phyloP scores from a whole-genome alignment of 2,888 invertebrate species.

The Abrostola triplasia region DNA sequence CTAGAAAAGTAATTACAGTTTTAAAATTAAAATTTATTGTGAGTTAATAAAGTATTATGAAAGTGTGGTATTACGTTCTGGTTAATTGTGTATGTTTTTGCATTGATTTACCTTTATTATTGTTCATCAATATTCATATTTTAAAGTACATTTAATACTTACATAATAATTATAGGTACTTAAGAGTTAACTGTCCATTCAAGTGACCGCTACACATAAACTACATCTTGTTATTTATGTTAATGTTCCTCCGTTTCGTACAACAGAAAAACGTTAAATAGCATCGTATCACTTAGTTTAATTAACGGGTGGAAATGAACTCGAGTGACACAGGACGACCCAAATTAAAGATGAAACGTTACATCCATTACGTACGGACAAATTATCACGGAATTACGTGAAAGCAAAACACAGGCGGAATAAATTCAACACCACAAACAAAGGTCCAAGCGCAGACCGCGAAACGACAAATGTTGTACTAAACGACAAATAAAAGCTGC shows the following conservation, averaged over 20 bases:
- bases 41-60: neutral
- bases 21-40: neutral
- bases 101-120: neutral
- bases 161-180: no score
- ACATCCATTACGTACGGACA: slow-evolving; percentile 75
- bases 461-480: slow-evolving; percentile 81
- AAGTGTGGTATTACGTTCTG: neutral
- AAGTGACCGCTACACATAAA: slow-evolving; percentile 46
- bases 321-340: slow-evolving; percentile 72
- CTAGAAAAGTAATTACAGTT: slow-evolving; percentile 11
- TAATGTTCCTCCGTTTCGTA: slow-evolving; percentile 34
- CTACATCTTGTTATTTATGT: slow-evolving; percentile 45
- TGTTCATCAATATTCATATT: no score
- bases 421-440: slow-evolving; percentile 80
- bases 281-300: slow-evolving; percentile 70
- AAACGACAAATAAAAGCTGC: slow-evolving; percentile 86
- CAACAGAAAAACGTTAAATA: slow-evolving; percentile 55
- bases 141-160: no score
- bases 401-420: slow-evolving; percentile 70
- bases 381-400: slow-evolving; percentile 76
- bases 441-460: slow-evolving; percentile 75
- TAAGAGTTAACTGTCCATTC: slow-evolving; percentile 10
- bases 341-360: slow-evolving; percentile 83
- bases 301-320: slow-evolving; percentile 74
- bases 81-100: neutral